Conservation (phyloP, 1,140 invertebrate genomes). For the Drosophila lacertosa region DNA sequence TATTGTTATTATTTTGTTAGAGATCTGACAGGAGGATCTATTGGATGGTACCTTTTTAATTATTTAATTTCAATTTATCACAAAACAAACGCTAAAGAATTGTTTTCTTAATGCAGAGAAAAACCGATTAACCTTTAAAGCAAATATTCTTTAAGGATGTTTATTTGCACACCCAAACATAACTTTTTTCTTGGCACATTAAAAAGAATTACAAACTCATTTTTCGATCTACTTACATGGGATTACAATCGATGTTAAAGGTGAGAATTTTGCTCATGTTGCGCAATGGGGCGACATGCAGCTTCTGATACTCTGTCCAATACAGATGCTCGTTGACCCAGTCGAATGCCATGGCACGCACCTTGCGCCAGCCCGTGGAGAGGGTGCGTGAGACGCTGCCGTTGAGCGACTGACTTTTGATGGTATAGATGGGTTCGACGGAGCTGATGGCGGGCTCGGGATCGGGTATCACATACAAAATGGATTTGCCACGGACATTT, state of each 20-base stretch:
- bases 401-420: slow-evolving; percentile 61
- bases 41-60: no score
- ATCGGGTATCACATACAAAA: slow-evolving; percentile 86
- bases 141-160: no score
- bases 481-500: slow-evolving; percentile 86
- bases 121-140: no score
- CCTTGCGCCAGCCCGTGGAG: slow-evolving; percentile 83
- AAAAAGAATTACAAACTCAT: neutral
- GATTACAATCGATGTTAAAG: slow-evolving; percentile 59
- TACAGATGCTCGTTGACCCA: slow-evolving; percentile 92
- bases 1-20: no score
- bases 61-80: no score
- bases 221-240: slow-evolving; percentile 50
- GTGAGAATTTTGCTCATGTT: slow-evolving; percentile 65
- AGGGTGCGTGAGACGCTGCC: slow-evolving; percentile 75
- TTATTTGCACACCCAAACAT: no score
- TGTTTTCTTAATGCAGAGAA: no score
- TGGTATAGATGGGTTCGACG: slow-evolving; percentile 42
- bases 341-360: slow-evolving; percentile 88
- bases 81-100: no score
- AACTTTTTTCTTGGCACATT: neutral
- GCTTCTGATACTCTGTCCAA: slow-evolving; percentile 87
- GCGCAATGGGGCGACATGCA: slow-evolving; percentile 67
- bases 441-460: neutral
- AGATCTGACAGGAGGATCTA: no score